Evolutionary conservation across 2,888 invertebrate species (phyloP).

Genomic region (Lasioglossum marginatum): DNA sequence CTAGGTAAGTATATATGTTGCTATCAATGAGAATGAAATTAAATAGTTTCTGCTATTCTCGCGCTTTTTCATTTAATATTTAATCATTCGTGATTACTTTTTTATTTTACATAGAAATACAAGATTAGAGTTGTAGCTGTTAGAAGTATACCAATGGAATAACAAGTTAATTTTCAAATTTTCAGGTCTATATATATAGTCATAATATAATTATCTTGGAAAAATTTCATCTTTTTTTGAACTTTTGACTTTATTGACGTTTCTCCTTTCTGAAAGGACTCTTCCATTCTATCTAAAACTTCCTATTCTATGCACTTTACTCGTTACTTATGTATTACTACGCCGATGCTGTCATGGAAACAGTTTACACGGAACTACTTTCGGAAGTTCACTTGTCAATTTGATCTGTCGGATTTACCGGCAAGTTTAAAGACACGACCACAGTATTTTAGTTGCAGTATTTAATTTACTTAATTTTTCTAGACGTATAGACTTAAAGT

Average conservation of each 20-base stretch:
- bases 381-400: constrained; percentile 77
- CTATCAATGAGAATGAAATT: background rate
- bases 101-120: background rate
- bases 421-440: constrained; percentile 68
- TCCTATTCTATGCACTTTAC: constrained; percentile 27
- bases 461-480: constrained; percentile 24
- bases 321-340: constrained; percentile 59
- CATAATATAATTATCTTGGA: background rate
- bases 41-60: background rate
- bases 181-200: background rate
- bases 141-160: background rate
- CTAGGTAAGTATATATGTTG: background rate
- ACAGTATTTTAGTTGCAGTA: constrained; percentile 24
- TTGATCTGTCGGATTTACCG: constrained; percentile 72
- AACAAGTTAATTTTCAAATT: background rate
- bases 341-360: constrained; percentile 76
- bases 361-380: constrained; percentile 79
- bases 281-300: background rate
- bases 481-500: background rate
- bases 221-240: background rate
- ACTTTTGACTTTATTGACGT: background rate
- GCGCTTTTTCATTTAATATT: background rate
- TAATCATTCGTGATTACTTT: background rate
- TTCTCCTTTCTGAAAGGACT: background rate
- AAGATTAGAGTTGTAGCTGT: background rate